Evolutionary conservation across 2,797 vertebrate species (phyloP), one percentile per base, ranked within the genome.

Genomic region (Tinamus major): DNA sequence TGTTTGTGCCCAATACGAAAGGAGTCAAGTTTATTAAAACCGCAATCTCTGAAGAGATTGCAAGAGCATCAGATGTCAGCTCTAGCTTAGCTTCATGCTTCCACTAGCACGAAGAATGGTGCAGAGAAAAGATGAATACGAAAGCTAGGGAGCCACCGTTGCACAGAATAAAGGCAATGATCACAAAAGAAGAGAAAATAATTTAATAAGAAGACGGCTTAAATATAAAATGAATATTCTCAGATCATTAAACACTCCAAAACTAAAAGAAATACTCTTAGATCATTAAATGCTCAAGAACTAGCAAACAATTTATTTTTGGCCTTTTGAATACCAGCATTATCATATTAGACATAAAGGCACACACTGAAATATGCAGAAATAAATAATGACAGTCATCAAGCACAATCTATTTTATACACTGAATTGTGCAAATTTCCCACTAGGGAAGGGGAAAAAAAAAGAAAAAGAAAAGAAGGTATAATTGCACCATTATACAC

Each of bases 1-100:
- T 55, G 41, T 72, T 68, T 53, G n/a, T 23, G 69, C 78, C 65
- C 1, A 0, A n/a, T 56, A 81, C 13, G 88, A 90, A 95, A 20
- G 23, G 82, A 56, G 39, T 72, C 46, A 62, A 67, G 27, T 61
- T 95, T n/a, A 67, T 44, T 63, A 76, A 84, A 93, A 49, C 13
- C 27, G 37, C 33, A 76, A 27, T 26, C 62, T 79, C 85, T 70
- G 87, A 87, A 94, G 81, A 87, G 79, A 90, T 55, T 93, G 35
- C 56, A 80, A 76, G 39, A 62, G 67, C 62, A 53, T 49, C 18
- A 7, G 39, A 46, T 74, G 48, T 49, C 75, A 64, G 67, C 41
- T 70, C 56, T 51, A 70, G 70, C 51, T 61, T 20, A 72, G 75
- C 71, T 93, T 81, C 41, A 26, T 46, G 56, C 35, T 62, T 85